phyloP scores from a whole-genome alignment of 2,888 invertebrate species.

The Ophioninae sp. region DNA sequence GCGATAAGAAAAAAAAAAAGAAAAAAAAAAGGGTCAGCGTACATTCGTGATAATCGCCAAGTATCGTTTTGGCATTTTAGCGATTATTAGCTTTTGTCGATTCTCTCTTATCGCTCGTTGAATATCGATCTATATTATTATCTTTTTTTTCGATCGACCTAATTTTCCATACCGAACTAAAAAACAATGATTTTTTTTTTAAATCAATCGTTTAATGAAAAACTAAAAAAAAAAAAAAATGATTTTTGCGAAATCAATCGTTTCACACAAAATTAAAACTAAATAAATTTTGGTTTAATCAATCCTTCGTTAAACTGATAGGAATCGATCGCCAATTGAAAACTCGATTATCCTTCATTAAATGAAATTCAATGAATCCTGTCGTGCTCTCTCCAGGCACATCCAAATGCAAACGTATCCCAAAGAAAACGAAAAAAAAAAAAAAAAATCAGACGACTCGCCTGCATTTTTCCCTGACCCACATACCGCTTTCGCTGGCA shows the following conservation, averaged over 20 bases:
- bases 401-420: constrained; percentile 27
- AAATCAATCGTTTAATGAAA: too few species aligned
- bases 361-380: neutral
- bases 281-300: too few species aligned
- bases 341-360: neutral
- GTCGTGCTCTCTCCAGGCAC: neutral
- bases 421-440: constrained; percentile 14
- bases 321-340: neutral
- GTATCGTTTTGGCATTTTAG: neutral
- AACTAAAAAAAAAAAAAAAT: too few species aligned
- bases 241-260: too few species aligned
- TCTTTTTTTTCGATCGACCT: too few species aligned
- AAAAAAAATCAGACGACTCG: neutral
- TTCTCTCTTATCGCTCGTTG: neutral
- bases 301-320: neutral
- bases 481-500: constrained; percentile 51
- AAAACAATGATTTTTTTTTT: too few species aligned
- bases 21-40: too few species aligned
- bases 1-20: neutral
- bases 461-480: constrained; percentile 63
- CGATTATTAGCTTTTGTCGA: neutral
- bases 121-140: neutral
- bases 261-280: too few species aligned
- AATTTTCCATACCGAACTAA: too few species aligned
- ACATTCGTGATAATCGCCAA: neutral